Conservation (phyloP, 2,888 invertebrate species). For the Tipula unca region DNA sequence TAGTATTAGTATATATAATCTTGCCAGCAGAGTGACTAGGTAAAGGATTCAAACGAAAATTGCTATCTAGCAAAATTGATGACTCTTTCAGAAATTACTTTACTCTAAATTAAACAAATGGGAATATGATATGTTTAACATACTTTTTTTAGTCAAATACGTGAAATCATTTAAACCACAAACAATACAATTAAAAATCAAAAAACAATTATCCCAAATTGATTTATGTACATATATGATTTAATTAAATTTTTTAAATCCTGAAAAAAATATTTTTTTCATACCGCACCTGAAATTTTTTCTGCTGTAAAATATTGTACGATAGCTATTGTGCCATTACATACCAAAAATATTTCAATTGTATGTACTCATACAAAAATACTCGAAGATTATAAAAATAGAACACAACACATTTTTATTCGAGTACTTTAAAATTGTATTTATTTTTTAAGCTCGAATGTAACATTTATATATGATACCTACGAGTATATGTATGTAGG, state of each 20-base stretch:
- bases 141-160: no score
- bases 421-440: not conserved
- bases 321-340: not conserved
- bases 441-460: not conserved
- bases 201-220: not conserved
- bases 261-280: not conserved
- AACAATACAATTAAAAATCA: not conserved
- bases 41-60: no score
- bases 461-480: not conserved
- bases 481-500: not conserved
- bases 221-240: no score
- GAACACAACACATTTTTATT: not conserved
- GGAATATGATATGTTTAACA: no score
- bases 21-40: no score
- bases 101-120: no score
- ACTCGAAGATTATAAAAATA: not conserved
- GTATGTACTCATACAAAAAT: not conserved
- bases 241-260: not conserved
- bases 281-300: not conserved
- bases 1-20: no score
- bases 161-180: no score
- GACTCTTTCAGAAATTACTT: no score
- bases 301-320: not conserved
- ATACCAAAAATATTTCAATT: not conserved
- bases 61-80: no score